These are phyloP conservation scores for Opisthocomus hoazin DNA, from an alignment of 2,113 vertebrate genomes.

Conservation along the genomic window DNA sequence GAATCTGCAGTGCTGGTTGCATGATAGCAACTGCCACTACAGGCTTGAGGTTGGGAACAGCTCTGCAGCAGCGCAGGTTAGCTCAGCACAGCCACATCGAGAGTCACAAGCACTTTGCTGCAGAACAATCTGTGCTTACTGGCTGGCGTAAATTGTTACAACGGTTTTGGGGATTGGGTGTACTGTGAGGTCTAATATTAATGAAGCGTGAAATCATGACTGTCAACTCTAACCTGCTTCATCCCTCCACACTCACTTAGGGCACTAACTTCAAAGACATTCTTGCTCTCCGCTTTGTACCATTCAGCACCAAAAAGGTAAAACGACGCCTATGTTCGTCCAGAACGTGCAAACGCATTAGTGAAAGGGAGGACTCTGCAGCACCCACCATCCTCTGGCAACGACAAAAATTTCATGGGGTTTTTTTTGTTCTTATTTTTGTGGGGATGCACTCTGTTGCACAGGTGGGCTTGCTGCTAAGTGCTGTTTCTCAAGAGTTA, in stretches of 20 bases:
- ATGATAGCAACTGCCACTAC: not conserved
- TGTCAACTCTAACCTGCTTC: not conserved
- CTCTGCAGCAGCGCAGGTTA: not conserved
- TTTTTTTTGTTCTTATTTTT: not conserved
- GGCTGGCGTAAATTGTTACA: not conserved
- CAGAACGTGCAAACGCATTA: not conserved
- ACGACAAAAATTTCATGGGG: not conserved
- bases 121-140: not conserved
- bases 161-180: accelerated
- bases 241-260: not conserved
- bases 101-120: not conserved
- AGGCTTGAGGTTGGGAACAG: not conserved
- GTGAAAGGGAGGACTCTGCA: not conserved
- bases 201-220: not conserved
- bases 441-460: not conserved
- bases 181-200: not conserved
- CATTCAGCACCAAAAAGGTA: not conserved
- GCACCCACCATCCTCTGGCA: not conserved
- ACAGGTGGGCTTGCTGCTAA: not conserved
- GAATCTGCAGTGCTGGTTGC: not conserved
- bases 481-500: not conserved
- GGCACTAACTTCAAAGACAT: not conserved
- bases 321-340: accelerated
- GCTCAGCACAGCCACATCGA: not conserved
- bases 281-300: not conserved